These are phyloP conservation scores for Cheilinus undulatus DNA, from an alignment of 2,113 vertebrate species.

Conservation along the genomic window DNA sequence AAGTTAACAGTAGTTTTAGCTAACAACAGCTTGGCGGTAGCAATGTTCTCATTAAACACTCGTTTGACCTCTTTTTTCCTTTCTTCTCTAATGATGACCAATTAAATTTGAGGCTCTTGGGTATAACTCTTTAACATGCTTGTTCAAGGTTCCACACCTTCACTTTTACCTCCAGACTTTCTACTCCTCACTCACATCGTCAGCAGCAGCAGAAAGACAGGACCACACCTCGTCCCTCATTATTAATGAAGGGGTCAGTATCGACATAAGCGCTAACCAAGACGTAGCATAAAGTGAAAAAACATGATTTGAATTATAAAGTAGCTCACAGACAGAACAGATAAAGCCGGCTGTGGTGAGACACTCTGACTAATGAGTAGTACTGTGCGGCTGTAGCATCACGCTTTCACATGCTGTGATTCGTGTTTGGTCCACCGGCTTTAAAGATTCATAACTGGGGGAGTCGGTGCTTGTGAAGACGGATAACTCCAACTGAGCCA, in stretches of 20 bases:
- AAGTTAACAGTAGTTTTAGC: too few species aligned
- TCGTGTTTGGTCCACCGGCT: conserved; percentile 28
- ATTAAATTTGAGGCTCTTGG: too few species aligned
- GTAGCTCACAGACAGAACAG: background rate
- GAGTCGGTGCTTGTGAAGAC: conserved; percentile 30
- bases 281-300: conserved; percentile 1
- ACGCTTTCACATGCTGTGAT: conserved; percentile 27
- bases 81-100: too few species aligned
- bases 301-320: conserved; percentile 27
- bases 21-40: too few species aligned
- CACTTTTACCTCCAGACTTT: background rate
- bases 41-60: too few species aligned
- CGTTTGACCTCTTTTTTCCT: too few species aligned
- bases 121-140: too few species aligned
- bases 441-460: conserved; percentile 46
- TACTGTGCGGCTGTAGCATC: conserved; percentile 13
- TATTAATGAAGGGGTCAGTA: conserved; percentile 40
- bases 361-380: conserved; percentile 45
- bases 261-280: conserved; percentile 6
- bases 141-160: too few species aligned
- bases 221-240: conserved; percentile 36
- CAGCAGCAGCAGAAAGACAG: background rate
- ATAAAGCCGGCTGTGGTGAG: conserved; percentile 9
- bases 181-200: background rate
- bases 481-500: conserved; percentile 19